phyloP scores from a whole-genome alignment of 1,140 invertebrate genomes.

The Penaeus chinensis region DNA sequence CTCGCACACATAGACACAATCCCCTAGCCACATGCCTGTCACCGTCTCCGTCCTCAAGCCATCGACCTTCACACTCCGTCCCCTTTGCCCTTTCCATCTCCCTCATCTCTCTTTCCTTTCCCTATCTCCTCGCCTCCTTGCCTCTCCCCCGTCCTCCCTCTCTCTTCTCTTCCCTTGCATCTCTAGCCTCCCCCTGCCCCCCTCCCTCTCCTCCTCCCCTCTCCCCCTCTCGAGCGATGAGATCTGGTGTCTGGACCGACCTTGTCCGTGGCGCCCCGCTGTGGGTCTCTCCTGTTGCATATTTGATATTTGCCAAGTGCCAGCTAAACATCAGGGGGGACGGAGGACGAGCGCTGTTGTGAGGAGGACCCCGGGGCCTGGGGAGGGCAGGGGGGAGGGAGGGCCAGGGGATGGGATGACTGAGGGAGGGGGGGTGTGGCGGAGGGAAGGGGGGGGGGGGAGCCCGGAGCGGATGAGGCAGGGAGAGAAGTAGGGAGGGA shows the following conservation, averaged over 20 bases:
- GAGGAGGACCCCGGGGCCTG: too few relatives aligned
- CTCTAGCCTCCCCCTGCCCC: not conserved
- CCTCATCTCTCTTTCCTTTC: not conserved
- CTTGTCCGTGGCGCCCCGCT: not conserved
- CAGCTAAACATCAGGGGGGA: constrained; percentile 2
- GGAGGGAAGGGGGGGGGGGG: too few relatives aligned
- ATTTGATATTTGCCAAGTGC: constrained; percentile 27
- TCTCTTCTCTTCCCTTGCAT: not conserved
- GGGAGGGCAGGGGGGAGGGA: too few relatives aligned
- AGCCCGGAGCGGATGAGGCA: too few relatives aligned
- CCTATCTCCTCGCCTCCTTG: not conserved
- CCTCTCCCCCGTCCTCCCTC: not conserved
- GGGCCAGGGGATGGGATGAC: too few relatives aligned
- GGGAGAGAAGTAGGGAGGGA: too few relatives aligned
- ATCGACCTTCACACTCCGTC: not conserved
- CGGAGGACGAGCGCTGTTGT: not conserved
- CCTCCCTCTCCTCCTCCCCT: not conserved
- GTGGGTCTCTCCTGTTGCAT: constrained; percentile 20
- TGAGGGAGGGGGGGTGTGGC: too few relatives aligned
- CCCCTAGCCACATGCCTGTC: too few relatives aligned
- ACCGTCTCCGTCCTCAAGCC: not conserved
- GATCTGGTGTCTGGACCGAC: constrained; percentile 9
- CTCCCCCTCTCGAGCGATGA: not conserved
- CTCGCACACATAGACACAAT: too few relatives aligned
- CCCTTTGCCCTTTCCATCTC: not conserved